Percentiles rank a stretch among this genome's conserved stretches.
Evolutionary conservation across 1,140 invertebrate species (phyloP).

Genomic region (Dufourea novaeangliae): DNA sequence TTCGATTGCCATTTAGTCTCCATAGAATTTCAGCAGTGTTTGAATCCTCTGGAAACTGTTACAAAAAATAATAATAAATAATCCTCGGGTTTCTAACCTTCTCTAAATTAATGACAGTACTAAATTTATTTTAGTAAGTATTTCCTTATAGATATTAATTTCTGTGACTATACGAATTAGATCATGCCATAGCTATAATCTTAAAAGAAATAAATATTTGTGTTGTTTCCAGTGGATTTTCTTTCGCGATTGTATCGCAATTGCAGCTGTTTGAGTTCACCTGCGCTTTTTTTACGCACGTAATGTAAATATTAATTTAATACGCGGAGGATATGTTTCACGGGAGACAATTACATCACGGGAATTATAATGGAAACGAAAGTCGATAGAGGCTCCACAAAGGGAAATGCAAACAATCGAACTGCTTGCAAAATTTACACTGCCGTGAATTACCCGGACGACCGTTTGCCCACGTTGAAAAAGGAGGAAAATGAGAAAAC

Average conservation of each 20-base stretch:
- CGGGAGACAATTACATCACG: background rate
- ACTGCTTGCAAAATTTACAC: background rate
- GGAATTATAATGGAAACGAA: conserved; percentile 2
- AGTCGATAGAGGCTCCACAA: background rate
- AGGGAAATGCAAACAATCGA: background rate
- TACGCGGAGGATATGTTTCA: background rate
- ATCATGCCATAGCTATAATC: no score
- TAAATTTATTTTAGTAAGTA: no score
- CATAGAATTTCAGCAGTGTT: no score
- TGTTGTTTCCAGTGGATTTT: background rate
- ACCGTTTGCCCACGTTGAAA: background rate
- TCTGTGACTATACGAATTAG: no score
- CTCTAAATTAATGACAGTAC: no score
- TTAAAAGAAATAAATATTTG: background rate
- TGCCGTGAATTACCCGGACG: background rate
- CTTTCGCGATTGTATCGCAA: background rate
- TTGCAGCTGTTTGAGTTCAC: background rate
- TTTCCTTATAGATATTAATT: no score
- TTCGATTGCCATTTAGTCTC: no score
- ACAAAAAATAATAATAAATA: no score
- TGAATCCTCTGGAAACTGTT: no score
- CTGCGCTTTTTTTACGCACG: background rate
- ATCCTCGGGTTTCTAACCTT: no score
- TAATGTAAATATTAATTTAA: background rate
- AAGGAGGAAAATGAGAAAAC: background rate